These are phyloP conservation scores for Periophthalmus modestus DNA, from an alignment of 2,113 vertebrate genomes.

Conservation along the genomic window DNA sequence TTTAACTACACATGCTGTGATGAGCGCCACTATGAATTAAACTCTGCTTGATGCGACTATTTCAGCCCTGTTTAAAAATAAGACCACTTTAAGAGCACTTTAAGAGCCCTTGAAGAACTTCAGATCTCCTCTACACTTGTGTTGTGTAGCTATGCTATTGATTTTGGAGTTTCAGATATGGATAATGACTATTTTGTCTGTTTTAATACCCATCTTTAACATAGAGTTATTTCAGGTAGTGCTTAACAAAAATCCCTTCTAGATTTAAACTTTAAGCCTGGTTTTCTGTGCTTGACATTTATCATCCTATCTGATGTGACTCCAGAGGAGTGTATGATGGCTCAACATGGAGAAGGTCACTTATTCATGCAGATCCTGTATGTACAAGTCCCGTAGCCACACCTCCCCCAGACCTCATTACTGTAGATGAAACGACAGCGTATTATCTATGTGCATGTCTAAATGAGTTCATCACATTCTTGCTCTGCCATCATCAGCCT, in stretches of 20 bases:
- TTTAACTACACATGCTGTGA: neutral
- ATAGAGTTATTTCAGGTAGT: slow-evolving; percentile 1
- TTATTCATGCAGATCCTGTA: slow-evolving; percentile 1
- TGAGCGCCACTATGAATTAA: neutral
- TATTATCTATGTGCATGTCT: slow-evolving; percentile 41
- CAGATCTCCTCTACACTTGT: slow-evolving; percentile 5
- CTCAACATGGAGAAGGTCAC: slow-evolving; percentile 23
- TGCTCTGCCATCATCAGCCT: slow-evolving; percentile 40
- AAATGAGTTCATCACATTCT: slow-evolving; percentile 53
- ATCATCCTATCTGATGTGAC: neutral
- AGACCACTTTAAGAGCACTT: neutral
- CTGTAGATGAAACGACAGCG: slow-evolving; percentile 43
- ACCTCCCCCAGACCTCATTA: slow-evolving; percentile 45
- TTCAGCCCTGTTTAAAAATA: slow-evolving; percentile 11
- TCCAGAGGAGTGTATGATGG: neutral
- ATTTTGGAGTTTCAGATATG: slow-evolving; percentile 6
- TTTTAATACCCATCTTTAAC: neutral
- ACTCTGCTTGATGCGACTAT: neutral
- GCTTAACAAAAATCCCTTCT: neutral
- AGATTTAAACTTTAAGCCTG: slow-evolving; percentile 8
- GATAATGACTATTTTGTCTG: neutral
- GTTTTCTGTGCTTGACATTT: slow-evolving; percentile 3
- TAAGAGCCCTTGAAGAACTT: slow-evolving; percentile 5
- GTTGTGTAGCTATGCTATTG: neutral
- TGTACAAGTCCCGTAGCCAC: slow-evolving; percentile 6